Evolutionary conservation across 2,113 vertebrate genomes (phyloP).

Genomic region (Athene noctua): DNA sequence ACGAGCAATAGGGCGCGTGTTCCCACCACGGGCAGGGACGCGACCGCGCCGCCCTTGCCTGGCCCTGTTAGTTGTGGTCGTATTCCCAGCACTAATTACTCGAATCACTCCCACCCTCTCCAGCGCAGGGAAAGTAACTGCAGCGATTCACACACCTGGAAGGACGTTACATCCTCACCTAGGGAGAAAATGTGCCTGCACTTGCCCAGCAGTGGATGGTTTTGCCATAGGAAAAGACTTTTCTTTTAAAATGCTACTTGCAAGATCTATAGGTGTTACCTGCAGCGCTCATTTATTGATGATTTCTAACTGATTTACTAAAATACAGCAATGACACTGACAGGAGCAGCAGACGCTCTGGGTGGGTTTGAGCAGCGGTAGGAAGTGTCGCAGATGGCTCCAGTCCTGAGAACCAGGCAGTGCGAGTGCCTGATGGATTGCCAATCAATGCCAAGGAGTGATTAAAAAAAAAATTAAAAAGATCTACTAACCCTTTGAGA

Average conservation of each 20-base stretch:
- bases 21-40: rapidly evolving
- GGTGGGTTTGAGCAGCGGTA: not conserved
- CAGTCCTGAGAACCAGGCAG: not conserved
- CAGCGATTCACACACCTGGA: not conserved
- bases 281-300: not conserved
- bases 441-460: not conserved
- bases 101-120: not conserved
- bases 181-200: not conserved
- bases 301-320: not conserved
- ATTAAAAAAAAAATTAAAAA: not conserved
- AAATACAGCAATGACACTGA: not conserved
- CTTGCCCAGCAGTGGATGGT: not conserved
- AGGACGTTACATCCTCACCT: rapidly evolving
- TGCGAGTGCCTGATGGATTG: not conserved
- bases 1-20: rapidly evolving
- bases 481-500: not conserved
- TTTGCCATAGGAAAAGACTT: not conserved
- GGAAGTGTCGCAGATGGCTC: conserved; percentile 33
- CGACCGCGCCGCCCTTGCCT: rapidly evolving
- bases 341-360: not conserved
- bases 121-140: rapidly evolving
- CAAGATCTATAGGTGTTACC: not conserved
- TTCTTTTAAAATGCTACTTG: not conserved
- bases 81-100: not conserved
- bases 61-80: rapidly evolving